Evolutionary conservation across 2,797 vertebrate genomes (phyloP).

Genomic region (Podarcis lilfordi): DNA sequence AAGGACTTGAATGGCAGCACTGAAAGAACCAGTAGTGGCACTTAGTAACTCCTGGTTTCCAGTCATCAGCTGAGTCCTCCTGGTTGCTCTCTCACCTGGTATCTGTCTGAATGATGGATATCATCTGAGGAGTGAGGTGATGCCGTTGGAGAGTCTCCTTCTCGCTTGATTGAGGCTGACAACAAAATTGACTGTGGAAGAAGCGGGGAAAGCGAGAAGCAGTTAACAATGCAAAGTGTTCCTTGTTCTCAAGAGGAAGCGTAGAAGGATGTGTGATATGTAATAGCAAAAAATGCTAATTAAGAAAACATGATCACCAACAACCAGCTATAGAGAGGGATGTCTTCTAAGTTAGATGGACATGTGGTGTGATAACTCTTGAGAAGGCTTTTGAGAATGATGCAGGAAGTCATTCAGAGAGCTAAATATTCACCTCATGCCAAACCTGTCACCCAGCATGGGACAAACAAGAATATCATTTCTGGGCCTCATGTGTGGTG

Average conservation of each 20-base stretch:
- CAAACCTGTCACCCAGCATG: background rate
- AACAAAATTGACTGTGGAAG: conserved; percentile 92
- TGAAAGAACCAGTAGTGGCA: background rate
- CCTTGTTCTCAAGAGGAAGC: accelerated
- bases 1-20: background rate
- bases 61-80: background rate
- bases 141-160: conserved; percentile 97
- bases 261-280: background rate
- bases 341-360: background rate
- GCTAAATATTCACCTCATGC: background rate
- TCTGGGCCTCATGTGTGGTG: background rate
- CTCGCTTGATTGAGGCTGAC: conserved; percentile 98
- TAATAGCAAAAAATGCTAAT: background rate
- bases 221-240: background rate
- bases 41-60: conserved; percentile 19
- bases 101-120: conserved; percentile 99
- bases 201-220: conserved; percentile 62
- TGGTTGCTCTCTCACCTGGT: conserved; percentile 88
- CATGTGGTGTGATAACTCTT: background rate
- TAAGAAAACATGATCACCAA: background rate
- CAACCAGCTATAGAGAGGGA: background rate
- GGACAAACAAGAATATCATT: background rate
- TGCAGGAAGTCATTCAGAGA: background rate
- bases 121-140: conserved; percentile 98
- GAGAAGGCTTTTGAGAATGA: background rate